A percentile compares a stretch with the other conserved stretches of the same genome.
These are phyloP conservation scores for Brachionus calyciflorus DNA, from an alignment of 1,140 invertebrate genomes.

Conservation along the genomic window DNA sequence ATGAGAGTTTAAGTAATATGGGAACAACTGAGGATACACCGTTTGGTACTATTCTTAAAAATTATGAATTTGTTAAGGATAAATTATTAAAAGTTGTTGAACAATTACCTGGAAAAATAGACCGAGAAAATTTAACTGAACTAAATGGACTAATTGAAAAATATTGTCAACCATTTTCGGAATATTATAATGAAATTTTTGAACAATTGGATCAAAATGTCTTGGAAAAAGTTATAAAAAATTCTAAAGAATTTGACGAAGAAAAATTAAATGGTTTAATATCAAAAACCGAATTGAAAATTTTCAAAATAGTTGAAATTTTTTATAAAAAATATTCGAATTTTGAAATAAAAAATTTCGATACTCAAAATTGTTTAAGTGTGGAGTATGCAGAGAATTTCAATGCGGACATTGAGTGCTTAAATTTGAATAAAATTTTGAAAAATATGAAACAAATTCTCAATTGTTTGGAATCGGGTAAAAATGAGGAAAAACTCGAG, in stretches of 20 bases:
- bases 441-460: not conserved
- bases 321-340: slow-evolving; percentile 31
- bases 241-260: too few species aligned
- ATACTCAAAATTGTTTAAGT: not conserved
- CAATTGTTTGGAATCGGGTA: not conserved
- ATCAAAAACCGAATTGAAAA: not conserved
- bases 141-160: not conserved
- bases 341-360: not conserved
- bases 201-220: not conserved
- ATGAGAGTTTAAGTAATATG: not conserved
- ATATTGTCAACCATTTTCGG: not conserved
- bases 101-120: too few species aligned
- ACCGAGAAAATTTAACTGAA: not conserved
- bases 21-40: not conserved
- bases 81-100: too few species aligned
- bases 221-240: too few species aligned
- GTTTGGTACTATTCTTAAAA: too few species aligned
- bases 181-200: not conserved
- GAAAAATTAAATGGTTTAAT: not conserved
- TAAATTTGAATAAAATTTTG: not conserved
- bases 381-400: not conserved
- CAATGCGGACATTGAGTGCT: not conserved
- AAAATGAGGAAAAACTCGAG: not conserved
- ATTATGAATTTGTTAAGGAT: too few species aligned
- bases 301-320: not conserved